Evolutionary conservation across 1,140 invertebrate genomes (phyloP), one percentile per base, ranked within the genome.

Genomic region (Diuraphis noxia): DNA sequence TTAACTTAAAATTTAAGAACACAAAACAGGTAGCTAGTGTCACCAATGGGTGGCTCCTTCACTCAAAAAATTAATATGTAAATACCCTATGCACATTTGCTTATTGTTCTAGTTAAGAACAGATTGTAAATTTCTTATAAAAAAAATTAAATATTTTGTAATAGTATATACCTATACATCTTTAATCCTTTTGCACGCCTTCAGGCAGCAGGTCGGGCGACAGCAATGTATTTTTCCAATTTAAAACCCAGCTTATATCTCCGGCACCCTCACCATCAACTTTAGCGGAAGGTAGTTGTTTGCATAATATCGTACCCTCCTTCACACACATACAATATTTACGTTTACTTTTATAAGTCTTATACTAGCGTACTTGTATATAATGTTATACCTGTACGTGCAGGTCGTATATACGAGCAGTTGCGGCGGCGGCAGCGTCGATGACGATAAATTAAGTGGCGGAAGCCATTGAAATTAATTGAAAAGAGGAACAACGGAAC

Each of bases 391-490:
- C 30, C 13, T 85, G 41, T 21, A 41, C 81, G 25, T 19, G 41
- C 30, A 30, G 25, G 82, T 30, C 30, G 19, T 34, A 38, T 79
- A 43, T 43, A 43, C 87, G 19, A 21, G n/a, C 52, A 63, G 56
- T 63, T 13, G 49, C 21, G 49, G 25, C 36, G 10, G 17, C 23
- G 30, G 38, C n/a, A 23, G 36, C 63, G 77, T n/a, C 88, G 89
- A 38, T 34, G 43, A 49, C 89, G 77, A 91, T 91, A 91, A 91
- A 91, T 82, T 91, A 91, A 91, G 89, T 46, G 89, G 89, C 89
- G 77, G 89, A 91, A 91, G 89, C 89, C 89, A 81, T 34, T 49
- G 89, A 91, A 91, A 91, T 91, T 91, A 91, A 91, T 91, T 91
- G 89, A 91, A 91, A 91, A 52, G 41, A 91, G 89, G 89, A 91